phyloP scores from a whole-genome alignment of 2,888 invertebrate genomes.

The Aplocera efformata region DNA sequence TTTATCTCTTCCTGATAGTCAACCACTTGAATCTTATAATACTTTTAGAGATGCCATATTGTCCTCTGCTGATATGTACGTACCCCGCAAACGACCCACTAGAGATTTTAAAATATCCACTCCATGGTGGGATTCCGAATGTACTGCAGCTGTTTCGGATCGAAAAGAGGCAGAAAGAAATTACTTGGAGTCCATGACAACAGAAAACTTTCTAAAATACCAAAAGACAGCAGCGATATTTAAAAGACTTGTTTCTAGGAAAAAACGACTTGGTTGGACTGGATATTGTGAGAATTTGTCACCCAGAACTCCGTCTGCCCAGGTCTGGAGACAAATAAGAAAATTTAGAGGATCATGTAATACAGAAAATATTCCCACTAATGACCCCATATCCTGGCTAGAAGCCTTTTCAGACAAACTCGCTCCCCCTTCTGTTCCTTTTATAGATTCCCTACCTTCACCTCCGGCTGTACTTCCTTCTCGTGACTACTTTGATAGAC shows the following conservation, averaged over 20 bases:
- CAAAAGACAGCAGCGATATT: slow-evolving; percentile 3
- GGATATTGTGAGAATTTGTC: slow-evolving; percentile 13
- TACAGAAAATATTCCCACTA: neutral
- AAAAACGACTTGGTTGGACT: slow-evolving; percentile 13
- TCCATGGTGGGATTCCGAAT: slow-evolving; percentile 17
- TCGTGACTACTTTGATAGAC: neutral
- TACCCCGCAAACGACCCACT: slow-evolving; percentile 9
- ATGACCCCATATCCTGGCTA: slow-evolving; percentile 7
- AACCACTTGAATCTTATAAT: neutral
- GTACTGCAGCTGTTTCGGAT: neutral
- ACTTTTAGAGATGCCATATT: neutral
- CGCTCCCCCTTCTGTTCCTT: slow-evolving; percentile 6
- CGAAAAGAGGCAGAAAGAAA: slow-evolving; percentile 4
- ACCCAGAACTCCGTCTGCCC: slow-evolving; percentile 6
- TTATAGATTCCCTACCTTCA: neutral
- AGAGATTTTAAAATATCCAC: slow-evolving; percentile 1
- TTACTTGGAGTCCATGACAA: slow-evolving; percentile 1
- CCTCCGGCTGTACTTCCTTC: neutral
- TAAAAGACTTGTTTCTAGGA: neutral
- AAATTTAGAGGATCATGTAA: slow-evolving; percentile 7
- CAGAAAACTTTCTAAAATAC: slow-evolving; percentile 1
- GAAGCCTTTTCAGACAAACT: slow-evolving; percentile 6
- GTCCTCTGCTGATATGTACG: neutral
- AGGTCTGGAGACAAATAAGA: slow-evolving; percentile 15
- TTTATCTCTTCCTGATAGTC: neutral